These are phyloP conservation scores for Pseudorhiza aurosa DNA, from an alignment of 30 jellyfish, hydroid and myxozoan genomes.

Conservation along the genomic window DNA sequence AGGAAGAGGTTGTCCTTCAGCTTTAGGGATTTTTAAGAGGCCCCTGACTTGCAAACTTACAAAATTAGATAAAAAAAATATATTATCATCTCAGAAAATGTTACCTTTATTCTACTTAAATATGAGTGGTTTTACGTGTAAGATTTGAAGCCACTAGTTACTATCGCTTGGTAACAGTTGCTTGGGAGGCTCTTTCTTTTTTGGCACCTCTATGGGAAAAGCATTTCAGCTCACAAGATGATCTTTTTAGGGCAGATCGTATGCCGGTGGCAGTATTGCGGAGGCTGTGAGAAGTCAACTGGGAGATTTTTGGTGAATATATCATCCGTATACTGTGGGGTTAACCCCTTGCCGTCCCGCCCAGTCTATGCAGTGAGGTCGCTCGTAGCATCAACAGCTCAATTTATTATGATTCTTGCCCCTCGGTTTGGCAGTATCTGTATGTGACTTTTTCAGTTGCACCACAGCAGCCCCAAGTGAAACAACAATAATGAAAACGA, in stretches of 20 bases:
- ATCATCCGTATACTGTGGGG: neutral
- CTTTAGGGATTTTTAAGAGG: too few relatives aligned
- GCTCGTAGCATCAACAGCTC: neutral
- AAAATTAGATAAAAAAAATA: too few relatives aligned
- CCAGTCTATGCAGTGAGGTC: neutral
- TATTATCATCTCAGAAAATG: too few relatives aligned
- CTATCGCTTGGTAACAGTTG: too few relatives aligned
- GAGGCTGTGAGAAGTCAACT: neutral
- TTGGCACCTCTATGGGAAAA: neutral
- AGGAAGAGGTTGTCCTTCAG: too few relatives aligned
- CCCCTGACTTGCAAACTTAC: too few relatives aligned
- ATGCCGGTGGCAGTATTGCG: neutral
- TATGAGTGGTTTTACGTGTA: too few relatives aligned
- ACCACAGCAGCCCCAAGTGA: neutral
- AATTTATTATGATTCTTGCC: neutral
- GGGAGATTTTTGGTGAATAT: neutral
- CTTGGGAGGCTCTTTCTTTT: too few relatives aligned
- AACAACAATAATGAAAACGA: neutral
- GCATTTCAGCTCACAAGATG: neutral
- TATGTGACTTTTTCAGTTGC: neutral
- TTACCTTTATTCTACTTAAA: too few relatives aligned
- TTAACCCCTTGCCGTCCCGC: neutral
- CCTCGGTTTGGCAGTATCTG: neutral
- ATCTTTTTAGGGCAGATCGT: neutral
- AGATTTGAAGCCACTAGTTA: too few relatives aligned